Conservation (phyloP, 35 echinoderm and acorn worm species). For the Patiria miniata region DNA sequence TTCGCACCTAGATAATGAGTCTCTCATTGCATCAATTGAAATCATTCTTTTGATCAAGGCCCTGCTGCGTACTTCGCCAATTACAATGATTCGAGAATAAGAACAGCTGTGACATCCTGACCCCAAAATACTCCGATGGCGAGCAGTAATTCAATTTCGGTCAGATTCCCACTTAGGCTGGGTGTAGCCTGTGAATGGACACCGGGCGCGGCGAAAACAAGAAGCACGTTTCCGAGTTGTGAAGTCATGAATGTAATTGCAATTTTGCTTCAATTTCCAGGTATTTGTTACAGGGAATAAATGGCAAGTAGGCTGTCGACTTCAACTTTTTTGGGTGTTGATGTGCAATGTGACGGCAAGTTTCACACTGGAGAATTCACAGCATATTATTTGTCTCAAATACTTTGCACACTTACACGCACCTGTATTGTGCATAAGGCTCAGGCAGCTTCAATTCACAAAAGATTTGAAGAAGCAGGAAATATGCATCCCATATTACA, state of each 20-base stretch:
- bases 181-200: neutral
- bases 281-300: no score
- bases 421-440: no score
- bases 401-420: no score
- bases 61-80: neutral
- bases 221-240: neutral
- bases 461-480: no score
- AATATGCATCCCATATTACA: no score
- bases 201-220: neutral
- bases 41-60: no score
- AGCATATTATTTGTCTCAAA: no score
- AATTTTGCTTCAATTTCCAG: neutral
- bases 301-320: no score
- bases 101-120: slow-evolving; percentile 13
- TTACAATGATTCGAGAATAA: neutral
- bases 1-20: neutral
- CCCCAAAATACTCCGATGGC: slow-evolving; percentile 9
- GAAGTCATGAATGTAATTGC: neutral
- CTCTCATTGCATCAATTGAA: neutral
- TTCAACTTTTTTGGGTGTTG: no score
- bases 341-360: no score
- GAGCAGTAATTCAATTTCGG: slow-evolving; percentile 23
- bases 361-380: no score
- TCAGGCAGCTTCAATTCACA: no score
- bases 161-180: slow-evolving; percentile 1